Base-by-base conservation (phyloP, 2,797 vertebrate species). In the Chaenodraco wilsoni region DNA sequence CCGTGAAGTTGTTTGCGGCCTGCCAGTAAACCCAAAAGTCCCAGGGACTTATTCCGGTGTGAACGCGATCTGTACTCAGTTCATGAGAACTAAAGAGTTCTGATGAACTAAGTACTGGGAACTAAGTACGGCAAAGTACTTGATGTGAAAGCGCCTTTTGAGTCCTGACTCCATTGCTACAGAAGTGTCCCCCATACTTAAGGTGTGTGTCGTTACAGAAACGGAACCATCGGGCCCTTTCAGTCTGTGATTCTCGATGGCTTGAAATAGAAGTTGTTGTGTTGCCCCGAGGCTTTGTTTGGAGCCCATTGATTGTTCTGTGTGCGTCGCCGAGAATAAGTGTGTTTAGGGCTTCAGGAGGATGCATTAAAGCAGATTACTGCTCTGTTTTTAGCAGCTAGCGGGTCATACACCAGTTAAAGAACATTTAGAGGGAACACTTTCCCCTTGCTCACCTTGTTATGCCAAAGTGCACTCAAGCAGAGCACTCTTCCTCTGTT, bases 341-440 rank as follows among this genome's bases (percentile, higher is more conserved):
- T 68, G 73, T 51, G 64, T 69, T 67, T 41, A 40, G 37, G 16
- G 33, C 37, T 56, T 31, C 54, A 23, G 59, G 58, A 69, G 45
- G 67, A 77, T 65, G 64, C 62, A 67, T 70, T 71, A 72, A 59
- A 56, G 31, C 37, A 71, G 70, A 77, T 74, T 44, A 65, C 13
- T 27, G 27, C 61, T 76, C 61, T 67, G 49, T 72, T 81, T 84
- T 82, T 74, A 84, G 76, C 52, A 65, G 46, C 41, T n/a, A n/a
- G n/a, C 40, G 13, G 57, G 7, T 48, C 48, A 10, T 7, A 11
- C 2, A 21, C 12, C 23, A 8, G 31, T 16, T 44, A 15, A 3
- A 7, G 68, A 27, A 62, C 15, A 37, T 43, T 17, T 3, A 46
- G 23, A 5, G 4, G 14, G 23, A 52, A 59, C 9, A 14, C 5